Conservation (phyloP, 2,113 vertebrate species). For the Pelobates fuscus region DNA sequence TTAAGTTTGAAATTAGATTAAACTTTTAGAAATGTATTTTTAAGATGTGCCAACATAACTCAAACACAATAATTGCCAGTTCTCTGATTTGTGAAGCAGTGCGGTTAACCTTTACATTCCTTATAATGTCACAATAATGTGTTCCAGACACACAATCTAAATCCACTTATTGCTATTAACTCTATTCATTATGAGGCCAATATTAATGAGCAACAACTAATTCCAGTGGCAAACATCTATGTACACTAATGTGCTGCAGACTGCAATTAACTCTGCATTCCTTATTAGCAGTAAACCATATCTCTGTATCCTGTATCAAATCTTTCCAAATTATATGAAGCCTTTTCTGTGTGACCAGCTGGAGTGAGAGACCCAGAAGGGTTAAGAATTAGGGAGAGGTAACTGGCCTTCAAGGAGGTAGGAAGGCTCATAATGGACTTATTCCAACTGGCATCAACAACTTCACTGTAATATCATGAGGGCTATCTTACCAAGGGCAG, state of each 20-base stretch:
- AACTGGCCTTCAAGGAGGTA: no score
- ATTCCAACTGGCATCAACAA: no score
- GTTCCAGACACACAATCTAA: not conserved
- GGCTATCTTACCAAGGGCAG: no score
- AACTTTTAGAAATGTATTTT: not conserved
- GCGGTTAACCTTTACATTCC: not conserved
- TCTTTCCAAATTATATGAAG: not conserved
- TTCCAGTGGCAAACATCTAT: not conserved
- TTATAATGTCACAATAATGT: not conserved
- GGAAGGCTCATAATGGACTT: no score
- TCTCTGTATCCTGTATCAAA: not conserved
- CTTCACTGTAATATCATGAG: no score
- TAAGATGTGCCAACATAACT: not conserved
- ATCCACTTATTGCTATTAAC: not conserved
- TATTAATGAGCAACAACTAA: no score
- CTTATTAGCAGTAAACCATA: not conserved
- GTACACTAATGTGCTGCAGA: not conserved
- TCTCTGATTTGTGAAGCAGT: not conserved
- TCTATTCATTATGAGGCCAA: not conserved
- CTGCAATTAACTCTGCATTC: not conserved
- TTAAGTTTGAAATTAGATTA: no score
- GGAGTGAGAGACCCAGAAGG: not conserved
- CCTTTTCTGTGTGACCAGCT: not conserved
- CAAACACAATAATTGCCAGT: not conserved
- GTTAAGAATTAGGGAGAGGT: no score